Conservation (phyloP, 2,113 vertebrate genomes). For the Erpornis zantholeuca region DNA sequence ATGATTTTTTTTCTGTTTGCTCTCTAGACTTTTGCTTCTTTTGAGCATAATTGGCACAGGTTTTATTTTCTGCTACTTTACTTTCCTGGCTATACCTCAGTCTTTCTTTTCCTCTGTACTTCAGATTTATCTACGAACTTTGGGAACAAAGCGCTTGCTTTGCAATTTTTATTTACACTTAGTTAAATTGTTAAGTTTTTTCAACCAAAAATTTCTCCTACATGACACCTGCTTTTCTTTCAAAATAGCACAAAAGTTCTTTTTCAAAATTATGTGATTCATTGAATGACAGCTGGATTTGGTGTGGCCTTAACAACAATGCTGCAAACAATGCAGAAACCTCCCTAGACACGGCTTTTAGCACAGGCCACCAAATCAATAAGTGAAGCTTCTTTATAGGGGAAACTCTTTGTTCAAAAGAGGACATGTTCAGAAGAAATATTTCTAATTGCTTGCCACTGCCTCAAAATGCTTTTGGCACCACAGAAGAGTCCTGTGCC, state of each 20-base stretch:
- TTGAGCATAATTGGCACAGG: background rate
- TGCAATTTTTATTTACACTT: background rate
- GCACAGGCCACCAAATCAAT: background rate
- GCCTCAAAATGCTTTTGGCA: background rate
- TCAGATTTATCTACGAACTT: background rate
- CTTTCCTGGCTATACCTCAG: background rate
- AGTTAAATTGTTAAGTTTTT: background rate
- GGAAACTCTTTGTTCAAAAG: background rate
- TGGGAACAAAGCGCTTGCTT: background rate
- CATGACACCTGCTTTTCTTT: background rate
- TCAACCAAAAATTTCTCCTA: background rate
- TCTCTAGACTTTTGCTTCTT: background rate
- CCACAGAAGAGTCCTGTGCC: background rate
- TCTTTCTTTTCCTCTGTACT: background rate
- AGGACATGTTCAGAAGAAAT: background rate
- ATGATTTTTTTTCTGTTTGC: background rate
- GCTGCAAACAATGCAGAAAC: background rate
- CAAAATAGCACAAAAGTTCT: background rate
- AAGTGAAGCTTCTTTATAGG: background rate
- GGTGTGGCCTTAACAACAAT: background rate
- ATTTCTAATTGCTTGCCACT: background rate
- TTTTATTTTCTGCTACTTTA: background rate
- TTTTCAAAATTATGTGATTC: background rate
- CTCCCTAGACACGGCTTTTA: background rate
- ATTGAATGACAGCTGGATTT: background rate